phyloP scores from a whole-genome alignment of 2,888 invertebrate genomes.

The Zhengitettix transpicula region DNA sequence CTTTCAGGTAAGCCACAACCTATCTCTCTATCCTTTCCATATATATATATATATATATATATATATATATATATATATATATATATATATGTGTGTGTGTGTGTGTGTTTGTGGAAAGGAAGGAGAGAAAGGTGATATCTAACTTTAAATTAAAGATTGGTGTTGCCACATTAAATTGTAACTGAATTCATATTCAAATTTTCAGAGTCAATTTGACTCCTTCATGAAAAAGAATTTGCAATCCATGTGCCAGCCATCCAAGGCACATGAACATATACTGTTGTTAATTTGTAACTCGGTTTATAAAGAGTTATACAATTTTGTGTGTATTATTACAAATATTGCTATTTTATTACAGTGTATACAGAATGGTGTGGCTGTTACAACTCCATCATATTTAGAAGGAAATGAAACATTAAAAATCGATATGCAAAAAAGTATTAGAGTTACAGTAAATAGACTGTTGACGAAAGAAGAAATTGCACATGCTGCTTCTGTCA shows the following conservation, averaged over 20 bases:
- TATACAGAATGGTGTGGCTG: slow-evolving; percentile 46
- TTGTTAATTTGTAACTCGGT: too few relatives aligned
- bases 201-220: too few relatives aligned
- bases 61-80: neutral
- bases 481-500: neutral
- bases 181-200: too few relatives aligned
- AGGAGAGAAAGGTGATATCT: too few relatives aligned
- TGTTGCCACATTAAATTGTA: too few relatives aligned
- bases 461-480: neutral
- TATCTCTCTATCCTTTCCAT: too few relatives aligned
- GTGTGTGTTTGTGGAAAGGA: neutral
- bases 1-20: too few relatives aligned
- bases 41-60: neutral
- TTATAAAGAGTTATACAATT: neutral
- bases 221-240: too few relatives aligned
- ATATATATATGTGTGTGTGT: neutral
- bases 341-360: slow-evolving; percentile 27
- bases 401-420: slow-evolving; percentile 43
- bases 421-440: slow-evolving; percentile 17
- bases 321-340: neutral
- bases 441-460: neutral
- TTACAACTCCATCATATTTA: slow-evolving; percentile 53
- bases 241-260: too few relatives aligned
- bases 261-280: too few relatives aligned
- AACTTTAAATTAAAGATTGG: too few relatives aligned